Percentiles rank a stretch among this genome's conserved stretches.
phyloP scores from a whole-genome alignment of 2,888 invertebrate species.

The Salpingus planirostris region DNA sequence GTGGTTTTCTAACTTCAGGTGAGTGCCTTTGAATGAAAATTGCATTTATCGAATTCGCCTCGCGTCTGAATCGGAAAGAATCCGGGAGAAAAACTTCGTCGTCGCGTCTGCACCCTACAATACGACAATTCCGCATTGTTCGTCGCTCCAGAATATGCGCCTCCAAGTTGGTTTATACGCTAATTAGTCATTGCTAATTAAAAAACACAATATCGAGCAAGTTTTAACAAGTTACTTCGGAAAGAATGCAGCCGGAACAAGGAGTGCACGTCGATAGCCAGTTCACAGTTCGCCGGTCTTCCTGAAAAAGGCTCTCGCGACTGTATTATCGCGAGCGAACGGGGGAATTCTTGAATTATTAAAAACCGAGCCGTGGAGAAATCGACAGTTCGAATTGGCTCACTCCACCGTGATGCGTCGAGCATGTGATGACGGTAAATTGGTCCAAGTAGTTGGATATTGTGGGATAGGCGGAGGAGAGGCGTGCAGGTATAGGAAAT shows the following conservation, averaged over 20 bases:
- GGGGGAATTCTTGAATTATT: too few relatives aligned
- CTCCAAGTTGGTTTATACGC: conserved; percentile 13
- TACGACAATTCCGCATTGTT: conserved; percentile 9
- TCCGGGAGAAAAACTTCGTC: not conserved
- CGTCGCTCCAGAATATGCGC: conserved; percentile 4
- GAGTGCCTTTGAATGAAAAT: conserved; percentile 46
- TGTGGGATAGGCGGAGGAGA: too few relatives aligned
- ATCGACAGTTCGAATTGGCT: too few relatives aligned
- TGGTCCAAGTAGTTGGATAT: too few relatives aligned
- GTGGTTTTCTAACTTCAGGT: conserved; percentile 99
- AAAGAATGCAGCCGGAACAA: conserved; percentile 4
- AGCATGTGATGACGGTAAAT: too few relatives aligned
- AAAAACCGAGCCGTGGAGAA: too few relatives aligned
- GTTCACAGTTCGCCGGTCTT: conserved; percentile 3
- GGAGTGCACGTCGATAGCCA: too few relatives aligned
- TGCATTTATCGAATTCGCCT: conserved; percentile 5
- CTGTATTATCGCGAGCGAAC: too few relatives aligned
- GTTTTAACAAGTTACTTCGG: conserved; percentile 6
- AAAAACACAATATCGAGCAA: conserved; percentile 9
- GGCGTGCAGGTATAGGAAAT: too few relatives aligned
- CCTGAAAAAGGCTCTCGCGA: conserved; percentile 3
- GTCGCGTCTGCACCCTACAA: conserved; percentile 5
- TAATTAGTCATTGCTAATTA: conserved; percentile 14
- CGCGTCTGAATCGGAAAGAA: too few relatives aligned
- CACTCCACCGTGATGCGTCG: too few relatives aligned